Evolutionary conservation across 2,797 vertebrate genomes (phyloP).

Genomic region (Siniperca scherzeri): DNA sequence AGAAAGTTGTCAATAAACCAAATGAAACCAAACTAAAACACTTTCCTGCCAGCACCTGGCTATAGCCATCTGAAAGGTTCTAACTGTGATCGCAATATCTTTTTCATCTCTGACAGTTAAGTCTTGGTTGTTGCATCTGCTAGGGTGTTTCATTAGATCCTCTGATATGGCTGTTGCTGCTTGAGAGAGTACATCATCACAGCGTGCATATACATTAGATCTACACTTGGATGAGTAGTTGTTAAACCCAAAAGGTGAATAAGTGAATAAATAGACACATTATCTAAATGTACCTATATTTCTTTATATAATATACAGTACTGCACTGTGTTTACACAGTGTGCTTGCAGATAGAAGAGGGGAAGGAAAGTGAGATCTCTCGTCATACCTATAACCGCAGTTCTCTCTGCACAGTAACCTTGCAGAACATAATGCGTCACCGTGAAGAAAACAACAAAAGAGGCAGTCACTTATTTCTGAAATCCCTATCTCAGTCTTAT

Average conservation of each 20-base stretch:
- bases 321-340: not conserved
- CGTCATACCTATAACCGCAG: conserved; percentile 8
- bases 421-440: conserved; percentile 19
- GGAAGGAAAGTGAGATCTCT: conserved; percentile 23
- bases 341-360: conserved; percentile 9
- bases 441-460: conserved; percentile 19
- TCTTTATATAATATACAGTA: not conserved
- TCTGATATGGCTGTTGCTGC: conserved; percentile 8
- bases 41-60: not conserved
- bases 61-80: not conserved
- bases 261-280: conserved; percentile 2
- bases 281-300: not conserved
- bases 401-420: conserved; percentile 8
- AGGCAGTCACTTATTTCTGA: not conserved
- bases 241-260: not conserved
- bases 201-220: conserved; percentile 6
- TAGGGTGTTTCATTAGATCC: conserved; percentile 11
- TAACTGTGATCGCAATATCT: not conserved
- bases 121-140: not conserved
- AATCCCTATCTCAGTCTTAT: not conserved
- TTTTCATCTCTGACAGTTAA: not conserved
- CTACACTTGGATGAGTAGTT: not conserved
- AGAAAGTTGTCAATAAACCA: not conserved
- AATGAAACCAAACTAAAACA: not conserved
- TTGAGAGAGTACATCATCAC: conserved; percentile 6